Evolutionary conservation across 2,797 vertebrate genomes (phyloP).

Genomic region (Trichosurus vulpecula): DNA sequence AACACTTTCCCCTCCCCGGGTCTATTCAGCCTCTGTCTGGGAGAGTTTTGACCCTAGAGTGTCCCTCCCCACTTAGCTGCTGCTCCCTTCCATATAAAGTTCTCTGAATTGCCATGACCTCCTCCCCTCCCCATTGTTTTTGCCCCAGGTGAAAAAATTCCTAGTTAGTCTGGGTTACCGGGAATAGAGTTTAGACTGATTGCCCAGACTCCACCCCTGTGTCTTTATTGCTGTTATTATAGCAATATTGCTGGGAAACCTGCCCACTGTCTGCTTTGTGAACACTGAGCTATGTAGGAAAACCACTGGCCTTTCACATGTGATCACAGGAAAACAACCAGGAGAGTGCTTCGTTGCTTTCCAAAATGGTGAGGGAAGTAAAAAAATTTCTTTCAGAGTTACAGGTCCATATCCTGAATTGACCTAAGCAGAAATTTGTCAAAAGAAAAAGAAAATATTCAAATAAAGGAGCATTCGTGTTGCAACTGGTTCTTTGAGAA

Average conservation of each 20-base stretch:
- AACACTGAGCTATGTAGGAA: not conserved
- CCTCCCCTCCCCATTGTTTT: not conserved
- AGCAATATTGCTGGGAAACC: not conserved
- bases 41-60: not conserved
- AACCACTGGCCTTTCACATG: not conserved
- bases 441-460: not conserved
- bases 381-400: not conserved
- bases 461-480: not conserved
- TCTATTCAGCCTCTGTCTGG: not conserved
- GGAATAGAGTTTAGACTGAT: not conserved
- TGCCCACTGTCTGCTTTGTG: not conserved
- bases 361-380: not conserved
- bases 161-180: not conserved
- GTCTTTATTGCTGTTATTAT: not conserved
- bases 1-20: not conserved
- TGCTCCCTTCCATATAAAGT: not conserved
- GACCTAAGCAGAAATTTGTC: not conserved
- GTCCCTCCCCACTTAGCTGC: not conserved
- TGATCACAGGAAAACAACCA: not conserved
- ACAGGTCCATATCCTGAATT: not conserved
- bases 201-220: not conserved
- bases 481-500: not conserved
- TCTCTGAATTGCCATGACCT: not conserved
- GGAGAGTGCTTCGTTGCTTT: not conserved
- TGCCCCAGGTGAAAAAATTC: not conserved